Evolutionary conservation across 2,113 vertebrate genomes (phyloP).

Genomic region (Pampusana beccarii): DNA sequence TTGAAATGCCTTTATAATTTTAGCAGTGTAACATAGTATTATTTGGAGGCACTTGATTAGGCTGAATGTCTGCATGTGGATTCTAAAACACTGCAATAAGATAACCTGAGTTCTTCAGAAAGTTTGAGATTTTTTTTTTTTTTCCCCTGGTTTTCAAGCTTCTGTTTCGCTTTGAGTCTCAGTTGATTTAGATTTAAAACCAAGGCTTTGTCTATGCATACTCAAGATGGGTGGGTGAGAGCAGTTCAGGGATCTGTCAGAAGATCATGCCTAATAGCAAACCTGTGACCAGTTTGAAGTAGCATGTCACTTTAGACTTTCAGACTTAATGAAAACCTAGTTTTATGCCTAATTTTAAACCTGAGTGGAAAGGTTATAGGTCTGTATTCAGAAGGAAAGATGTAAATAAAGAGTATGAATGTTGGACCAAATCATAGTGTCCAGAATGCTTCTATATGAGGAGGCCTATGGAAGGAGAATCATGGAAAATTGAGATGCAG

Average conservation of each 20-base stretch:
- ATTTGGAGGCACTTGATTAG: background rate
- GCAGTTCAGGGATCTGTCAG: background rate
- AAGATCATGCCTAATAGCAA: background rate
- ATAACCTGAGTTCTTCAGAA: fast-evolving
- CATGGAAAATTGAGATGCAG: background rate
- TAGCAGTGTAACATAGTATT: background rate
- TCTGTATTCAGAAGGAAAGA: background rate
- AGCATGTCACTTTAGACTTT: background rate
- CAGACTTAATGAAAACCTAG: background rate
- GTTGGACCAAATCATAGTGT: background rate
- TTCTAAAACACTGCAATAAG: background rate
- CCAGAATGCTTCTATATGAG: background rate
- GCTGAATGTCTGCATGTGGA: background rate
- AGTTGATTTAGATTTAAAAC: background rate
- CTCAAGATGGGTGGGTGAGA: background rate
- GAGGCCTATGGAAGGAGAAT: background rate
- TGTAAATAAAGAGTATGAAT: background rate
- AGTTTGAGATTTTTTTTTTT: background rate
- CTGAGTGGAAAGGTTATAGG: background rate
- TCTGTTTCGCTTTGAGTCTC: background rate
- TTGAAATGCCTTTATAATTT: background rate
- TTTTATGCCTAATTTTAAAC: background rate
- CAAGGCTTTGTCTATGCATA: background rate
- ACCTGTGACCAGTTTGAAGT: background rate
- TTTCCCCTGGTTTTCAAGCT: background rate